Evolutionary conservation across 2,113 vertebrate genomes (phyloP).

Genomic region (Hypanus sabinus): DNA sequence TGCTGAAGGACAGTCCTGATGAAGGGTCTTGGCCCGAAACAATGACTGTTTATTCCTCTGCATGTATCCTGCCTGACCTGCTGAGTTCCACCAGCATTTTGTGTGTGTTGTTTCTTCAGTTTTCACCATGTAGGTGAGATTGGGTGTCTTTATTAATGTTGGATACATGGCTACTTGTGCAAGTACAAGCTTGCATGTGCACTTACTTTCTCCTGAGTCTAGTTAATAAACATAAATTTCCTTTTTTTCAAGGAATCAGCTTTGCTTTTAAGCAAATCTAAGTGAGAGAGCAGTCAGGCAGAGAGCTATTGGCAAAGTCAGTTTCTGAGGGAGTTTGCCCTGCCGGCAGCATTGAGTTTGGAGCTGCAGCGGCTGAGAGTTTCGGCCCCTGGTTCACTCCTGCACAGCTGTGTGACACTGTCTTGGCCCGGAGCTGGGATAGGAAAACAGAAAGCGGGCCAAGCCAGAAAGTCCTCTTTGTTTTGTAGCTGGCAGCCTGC

Average conservation of each 20-base stretch:
- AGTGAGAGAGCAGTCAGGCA: neutral
- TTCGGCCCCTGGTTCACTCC: conserved; percentile 62
- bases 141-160: neutral
- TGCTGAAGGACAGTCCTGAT: too few relatives aligned
- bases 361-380: conserved; percentile 48
- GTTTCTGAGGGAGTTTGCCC: neutral
- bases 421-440: conserved; percentile 98
- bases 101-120: neutral
- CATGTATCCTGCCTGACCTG: too few relatives aligned
- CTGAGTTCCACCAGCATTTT: too few relatives aligned
- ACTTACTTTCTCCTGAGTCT: neutral
- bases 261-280: neutral
- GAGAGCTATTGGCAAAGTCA: neutral
- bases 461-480: conserved; percentile 99
- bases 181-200: neutral
- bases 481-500: conserved; percentile 99
- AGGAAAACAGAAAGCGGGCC: conserved; percentile 99
- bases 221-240: neutral
- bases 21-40: too few relatives aligned
- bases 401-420: conserved; percentile 99
- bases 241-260: neutral
- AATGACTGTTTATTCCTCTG: too few relatives aligned
- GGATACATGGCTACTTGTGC: neutral
- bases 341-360: conserved; percentile 52
- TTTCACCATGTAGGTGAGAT: neutral